Evolutionary conservation across 1,140 invertebrate species (phyloP).

Genomic region (Scaptomyza hsui): DNA sequence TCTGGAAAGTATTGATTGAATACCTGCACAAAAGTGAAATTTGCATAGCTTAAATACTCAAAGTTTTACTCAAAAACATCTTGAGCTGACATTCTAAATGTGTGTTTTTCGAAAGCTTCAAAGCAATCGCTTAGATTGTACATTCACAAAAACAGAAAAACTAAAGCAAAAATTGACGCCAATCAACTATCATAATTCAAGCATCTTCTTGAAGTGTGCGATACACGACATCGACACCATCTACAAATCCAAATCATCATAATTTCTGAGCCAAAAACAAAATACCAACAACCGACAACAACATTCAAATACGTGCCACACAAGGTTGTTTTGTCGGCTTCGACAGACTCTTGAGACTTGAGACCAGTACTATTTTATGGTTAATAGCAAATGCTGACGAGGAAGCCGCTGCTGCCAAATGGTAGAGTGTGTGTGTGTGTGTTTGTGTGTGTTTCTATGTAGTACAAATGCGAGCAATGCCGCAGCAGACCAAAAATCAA

Average conservation of each 20-base stretch:
- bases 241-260: constrained; percentile 27
- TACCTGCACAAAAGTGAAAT: not conserved
- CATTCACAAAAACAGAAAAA: constrained; percentile 40
- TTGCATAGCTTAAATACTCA: not conserved
- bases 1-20: constrained; percentile 49
- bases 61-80: not conserved
- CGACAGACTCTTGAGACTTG: constrained; percentile 19
- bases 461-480: constrained; percentile 46
- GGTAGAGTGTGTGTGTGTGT: constrained; percentile 8
- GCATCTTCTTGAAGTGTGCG: constrained; percentile 56
- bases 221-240: constrained; percentile 41
- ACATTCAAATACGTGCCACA: constrained; percentile 45
- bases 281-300: constrained; percentile 21
- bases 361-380: constrained; percentile 13
- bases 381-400: constrained; percentile 51
- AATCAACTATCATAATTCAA: constrained; percentile 72
- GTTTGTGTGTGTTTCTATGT: constrained; percentile 1
- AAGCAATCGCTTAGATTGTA: not conserved
- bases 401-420: constrained; percentile 46
- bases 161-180: constrained; percentile 56
- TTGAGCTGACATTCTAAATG: constrained; percentile 24
- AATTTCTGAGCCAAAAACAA: constrained; percentile 18
- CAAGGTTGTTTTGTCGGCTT: constrained; percentile 37
- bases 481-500: constrained; percentile 17
- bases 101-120: constrained; percentile 24